Base-by-base conservation (phyloP, 64 coral and sea anemone genomes). In the Porites australiensis region DNA sequence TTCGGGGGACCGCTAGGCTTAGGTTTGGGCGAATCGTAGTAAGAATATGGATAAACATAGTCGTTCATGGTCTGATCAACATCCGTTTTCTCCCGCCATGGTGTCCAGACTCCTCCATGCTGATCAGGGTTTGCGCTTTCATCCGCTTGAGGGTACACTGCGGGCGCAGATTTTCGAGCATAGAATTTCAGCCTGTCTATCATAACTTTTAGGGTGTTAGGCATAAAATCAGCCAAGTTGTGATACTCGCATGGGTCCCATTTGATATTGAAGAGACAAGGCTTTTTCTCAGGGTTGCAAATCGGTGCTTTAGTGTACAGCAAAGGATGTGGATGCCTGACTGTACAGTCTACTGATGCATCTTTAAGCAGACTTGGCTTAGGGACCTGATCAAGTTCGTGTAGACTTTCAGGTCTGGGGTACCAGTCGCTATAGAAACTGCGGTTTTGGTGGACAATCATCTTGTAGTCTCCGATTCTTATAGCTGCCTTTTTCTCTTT, bases 161-260 rank as follows among this genome's bases (percentile, higher is more conserved):
- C 82, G 37, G 94, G 60, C 22, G 85, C 67, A 22, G 94, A 90
- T 22, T 77, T 82, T n/a, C 79, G 75, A 43, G 86, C 64, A 55
- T 96, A 99, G 75, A 96, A 94, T 50, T 96, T 89, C 43, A 99
- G 73, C 64, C 98, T 74, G 23, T 99, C 98, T 19, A 99, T 59
- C 98, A 99, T 94, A 47, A 99, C 98, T 74, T 99, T 99, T 62
- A 99, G 49, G 15, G 98, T 99, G 60, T 96, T 99, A 6, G 98
- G 98, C 98, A 99, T 99, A 48, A 99, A 96, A 50, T 96, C 94
- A 10, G 98, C 98, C 44, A 99, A 58, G 58, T 99, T 99, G 69
- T 99, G 98, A n/a, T 99, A 99, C 69, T 99, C 98, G 62, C 98
- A 99, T 6, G 98, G 98, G 49, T 99, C 98, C 98, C 98, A 99